Evolutionary conservation across 2,888 invertebrate genomes (phyloP).

Genomic region (Agriotes lineatus): DNA sequence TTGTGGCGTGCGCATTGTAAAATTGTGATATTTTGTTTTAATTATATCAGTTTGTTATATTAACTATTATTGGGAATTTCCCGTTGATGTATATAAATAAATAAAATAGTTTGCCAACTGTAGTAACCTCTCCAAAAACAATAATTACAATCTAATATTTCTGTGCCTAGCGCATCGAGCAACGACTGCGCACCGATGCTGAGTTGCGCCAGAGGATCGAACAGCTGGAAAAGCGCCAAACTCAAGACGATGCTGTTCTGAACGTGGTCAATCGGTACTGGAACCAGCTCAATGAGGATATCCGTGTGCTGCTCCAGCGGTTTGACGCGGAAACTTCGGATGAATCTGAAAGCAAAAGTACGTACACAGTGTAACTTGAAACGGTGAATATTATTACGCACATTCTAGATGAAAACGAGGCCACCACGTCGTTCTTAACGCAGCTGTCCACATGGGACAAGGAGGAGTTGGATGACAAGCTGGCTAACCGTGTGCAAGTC

Average conservation of each 20-base stretch:
- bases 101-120: no score
- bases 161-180: conserved; percentile 82
- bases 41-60: no score
- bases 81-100: no score
- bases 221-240: conserved; percentile 93
- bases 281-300: conserved; percentile 98
- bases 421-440: conserved; percentile 95
- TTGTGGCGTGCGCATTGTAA: no score
- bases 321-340: conserved; percentile 98
- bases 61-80: no score
- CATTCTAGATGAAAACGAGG: conserved; percentile 90
- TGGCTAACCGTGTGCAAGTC: conserved; percentile 95
- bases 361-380: background rate
- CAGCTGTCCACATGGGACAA: conserved; percentile 98
- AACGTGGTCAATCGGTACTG: conserved; percentile 98
- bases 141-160: no score
- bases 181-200: conserved; percentile 88
- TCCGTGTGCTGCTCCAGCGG: conserved; percentile 91
- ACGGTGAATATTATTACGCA: no score
- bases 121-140: no score
- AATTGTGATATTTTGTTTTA: no score
- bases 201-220: conserved; percentile 93
- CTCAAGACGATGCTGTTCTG: conserved; percentile 96
- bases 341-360: conserved; percentile 95
- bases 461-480: conserved; percentile 94